Evolutionary conservation across 2,797 vertebrate genomes (phyloP), one percentile per base, ranked within the genome.

Genomic region (Cyclura pinguis): DNA sequence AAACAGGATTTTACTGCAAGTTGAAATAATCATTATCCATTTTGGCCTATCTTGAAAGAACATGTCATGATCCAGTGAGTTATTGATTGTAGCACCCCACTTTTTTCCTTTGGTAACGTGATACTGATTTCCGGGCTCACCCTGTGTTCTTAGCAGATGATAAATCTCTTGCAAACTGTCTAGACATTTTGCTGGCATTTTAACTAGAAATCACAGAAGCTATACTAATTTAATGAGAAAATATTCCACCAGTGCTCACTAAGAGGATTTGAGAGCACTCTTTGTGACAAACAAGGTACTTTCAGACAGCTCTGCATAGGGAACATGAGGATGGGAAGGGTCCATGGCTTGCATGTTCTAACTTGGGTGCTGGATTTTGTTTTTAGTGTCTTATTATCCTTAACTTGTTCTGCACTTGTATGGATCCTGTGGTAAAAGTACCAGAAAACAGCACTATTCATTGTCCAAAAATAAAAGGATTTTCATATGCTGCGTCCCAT

Each of bases 161-260:
- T 69, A 73, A 86, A 89, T 64, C 62, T 94, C 50, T 85, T 93
- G 89, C 74, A 94, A 92, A 94, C 76, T 76, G 1, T 67, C 2
- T 84, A 77, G 72, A 50, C 81, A 0, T 89, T 91, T 93, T 86
- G 29, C 76, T 90, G 80, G 92, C 73, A 91, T 73, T 67, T 84
- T 76, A 42, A 77, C 7, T 69, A 35, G 74, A 90, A 76, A 83
- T 55, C 35, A n/a, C 38, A 82, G 10, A 42, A 64, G 38, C 42
- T 18, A 55, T 74, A 64, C 18, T 52, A 55, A 83, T n/a, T 4
- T 32, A 74, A 24, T 59, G 57, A 77, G 38, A 52, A 83, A 82
- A 64, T 67, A 80, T 27, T 2, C 55, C 47, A 52, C 32, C n/a
- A 38, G 24, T 64, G 24, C 27, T 88, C 20, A 80, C 50, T 59